These are phyloP conservation scores for Melipona quadrifasciata DNA, from an alignment of 1,140 invertebrate species.

Conservation along the genomic window DNA sequence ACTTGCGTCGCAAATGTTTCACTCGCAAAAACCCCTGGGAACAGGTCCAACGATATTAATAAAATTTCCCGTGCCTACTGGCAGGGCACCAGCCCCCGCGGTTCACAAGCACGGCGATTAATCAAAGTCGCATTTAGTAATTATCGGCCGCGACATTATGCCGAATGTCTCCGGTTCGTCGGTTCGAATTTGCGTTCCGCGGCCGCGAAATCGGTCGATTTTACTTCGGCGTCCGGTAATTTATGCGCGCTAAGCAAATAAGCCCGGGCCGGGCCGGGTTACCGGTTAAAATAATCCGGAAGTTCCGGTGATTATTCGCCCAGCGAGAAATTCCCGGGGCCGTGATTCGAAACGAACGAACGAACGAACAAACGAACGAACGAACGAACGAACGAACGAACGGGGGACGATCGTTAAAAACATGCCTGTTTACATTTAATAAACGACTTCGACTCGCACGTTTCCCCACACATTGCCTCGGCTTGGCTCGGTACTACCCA, in stretches of 20 bases:
- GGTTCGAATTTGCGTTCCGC: conserved; percentile 39
- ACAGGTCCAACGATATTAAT: no score
- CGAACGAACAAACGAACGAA: neutral
- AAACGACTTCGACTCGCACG: conserved; percentile 45
- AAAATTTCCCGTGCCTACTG: neutral
- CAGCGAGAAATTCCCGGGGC: conserved; percentile 41
- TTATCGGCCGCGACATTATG: conserved; percentile 41
- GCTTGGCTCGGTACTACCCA: neutral
- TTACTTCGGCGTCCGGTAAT: conserved; percentile 60
- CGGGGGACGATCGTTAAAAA: conserved; percentile 57
- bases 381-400: conserved; percentile 5
- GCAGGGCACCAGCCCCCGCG: neutral
- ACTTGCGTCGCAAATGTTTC: no score
- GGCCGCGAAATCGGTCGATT: conserved; percentile 54
- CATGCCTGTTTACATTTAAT: conserved; percentile 66
- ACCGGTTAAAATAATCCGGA: conserved; percentile 61
- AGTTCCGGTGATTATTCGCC: conserved; percentile 61
- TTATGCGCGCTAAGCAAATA: conserved; percentile 59
- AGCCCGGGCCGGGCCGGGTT: conserved; percentile 32
- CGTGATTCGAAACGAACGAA: conserved; percentile 34
- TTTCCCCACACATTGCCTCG: neutral
- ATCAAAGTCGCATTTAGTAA: conserved; percentile 53
- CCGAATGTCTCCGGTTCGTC: no score
- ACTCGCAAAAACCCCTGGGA: no score
- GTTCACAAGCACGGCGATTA: conserved; percentile 46